A percentile compares a stretch with the other conserved stretches of the same genome.
phyloP scores from a whole-genome alignment of 2,888 invertebrate genomes.

The Lithophane leautieri region DNA sequence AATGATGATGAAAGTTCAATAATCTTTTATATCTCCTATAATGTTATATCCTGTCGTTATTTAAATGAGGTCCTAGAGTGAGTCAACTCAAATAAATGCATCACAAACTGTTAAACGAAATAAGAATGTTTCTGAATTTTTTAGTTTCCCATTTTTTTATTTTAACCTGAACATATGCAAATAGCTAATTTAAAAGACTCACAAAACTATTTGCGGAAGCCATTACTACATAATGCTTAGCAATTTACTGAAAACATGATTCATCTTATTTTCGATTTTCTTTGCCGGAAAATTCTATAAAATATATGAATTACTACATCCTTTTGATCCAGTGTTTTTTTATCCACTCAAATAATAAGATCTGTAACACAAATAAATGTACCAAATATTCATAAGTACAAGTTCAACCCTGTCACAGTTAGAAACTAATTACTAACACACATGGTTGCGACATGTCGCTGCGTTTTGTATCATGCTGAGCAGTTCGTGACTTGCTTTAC shows the following conservation, averaged over 20 bases:
- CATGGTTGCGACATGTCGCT: constrained; percentile 68
- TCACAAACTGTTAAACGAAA: background rate
- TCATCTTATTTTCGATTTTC: constrained; percentile 7
- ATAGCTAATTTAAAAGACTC: constrained; percentile 3
- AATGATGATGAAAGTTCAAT: background rate
- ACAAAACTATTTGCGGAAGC: constrained; percentile 16
- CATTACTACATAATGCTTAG: constrained; percentile 20
- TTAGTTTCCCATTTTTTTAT: background rate
- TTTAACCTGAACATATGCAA: background rate
- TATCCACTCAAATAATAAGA: background rate
- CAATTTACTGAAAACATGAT: constrained; percentile 13
- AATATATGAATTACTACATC: constrained; percentile 5
- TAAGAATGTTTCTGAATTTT: background rate
- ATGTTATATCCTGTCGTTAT: background rate
- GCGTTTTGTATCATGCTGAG: constrained; percentile 67
- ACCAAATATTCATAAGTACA: constrained; percentile 40
- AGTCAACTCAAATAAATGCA: background rate
- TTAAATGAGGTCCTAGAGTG: background rate
- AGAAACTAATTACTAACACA: constrained; percentile 80
- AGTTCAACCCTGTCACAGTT: constrained; percentile 74
- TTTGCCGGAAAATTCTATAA: constrained; percentile 3
- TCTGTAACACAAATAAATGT: constrained; percentile 12
- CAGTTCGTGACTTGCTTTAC: constrained; percentile 76
- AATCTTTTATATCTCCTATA: background rate
- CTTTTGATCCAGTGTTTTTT: background rate